phyloP scores from a whole-genome alignment of 2,797 vertebrate species.

The Synanceia verrucosa region DNA sequence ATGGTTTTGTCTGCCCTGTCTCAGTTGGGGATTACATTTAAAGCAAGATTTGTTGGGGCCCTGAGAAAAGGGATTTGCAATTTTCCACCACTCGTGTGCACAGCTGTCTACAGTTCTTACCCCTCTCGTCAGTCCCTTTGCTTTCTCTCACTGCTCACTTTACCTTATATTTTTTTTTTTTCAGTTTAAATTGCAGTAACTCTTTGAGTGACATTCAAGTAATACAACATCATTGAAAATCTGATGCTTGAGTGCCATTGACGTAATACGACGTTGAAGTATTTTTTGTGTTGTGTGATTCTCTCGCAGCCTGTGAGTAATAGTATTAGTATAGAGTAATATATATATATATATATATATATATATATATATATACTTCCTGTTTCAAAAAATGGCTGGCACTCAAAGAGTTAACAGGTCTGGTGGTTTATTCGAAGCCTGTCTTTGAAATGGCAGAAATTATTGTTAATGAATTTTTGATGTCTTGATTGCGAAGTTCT shows the following conservation, averaged over 20 bases:
- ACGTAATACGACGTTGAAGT: no score
- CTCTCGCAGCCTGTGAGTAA: no score
- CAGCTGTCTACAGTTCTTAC: constrained; percentile 67
- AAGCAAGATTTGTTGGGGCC: constrained; percentile 62
- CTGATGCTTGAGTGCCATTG: no score
- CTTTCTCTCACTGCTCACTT: not conserved
- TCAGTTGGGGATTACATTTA: constrained; percentile 66
- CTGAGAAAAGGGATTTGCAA: constrained; percentile 68
- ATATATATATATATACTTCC: no score
- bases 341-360: no score
- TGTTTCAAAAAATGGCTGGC: no score
- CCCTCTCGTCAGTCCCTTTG: constrained; percentile 15
- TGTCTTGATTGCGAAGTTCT: constrained; percentile 15
- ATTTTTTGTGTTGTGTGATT: no score
- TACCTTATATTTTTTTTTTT: not conserved
- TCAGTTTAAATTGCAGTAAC: not conserved
- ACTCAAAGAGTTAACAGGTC: no score
- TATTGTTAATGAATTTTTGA: not conserved
- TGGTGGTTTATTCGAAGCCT: constrained; percentile 27
- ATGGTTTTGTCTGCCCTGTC: constrained; percentile 48
- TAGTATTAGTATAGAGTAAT: no score
- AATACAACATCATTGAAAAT: no score
- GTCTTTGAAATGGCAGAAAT: constrained; percentile 35
- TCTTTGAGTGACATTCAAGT: no score
- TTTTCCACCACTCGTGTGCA: constrained; percentile 68